Base-by-base conservation (phyloP, 1,140 invertebrate species). In the Neotoxoptera formosana region DNA sequence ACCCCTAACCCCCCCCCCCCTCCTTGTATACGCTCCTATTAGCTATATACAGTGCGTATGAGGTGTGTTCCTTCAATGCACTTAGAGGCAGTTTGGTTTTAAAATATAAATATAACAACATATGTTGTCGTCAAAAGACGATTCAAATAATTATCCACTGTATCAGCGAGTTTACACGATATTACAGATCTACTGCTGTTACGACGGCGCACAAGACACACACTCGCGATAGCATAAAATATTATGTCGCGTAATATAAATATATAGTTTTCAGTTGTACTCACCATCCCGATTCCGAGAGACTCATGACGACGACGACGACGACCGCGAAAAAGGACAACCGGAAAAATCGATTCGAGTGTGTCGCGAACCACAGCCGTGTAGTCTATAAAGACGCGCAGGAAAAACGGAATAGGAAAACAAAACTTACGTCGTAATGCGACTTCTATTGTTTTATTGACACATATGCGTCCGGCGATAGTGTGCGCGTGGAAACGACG, bases 281-380 rank as follows among this genome's bases (percentile, higher is more conserved):
- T 84, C 41, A 93, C 91, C 91, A 93, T 84, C 91, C 91, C 9
- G 91, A 93, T 11, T 93, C 91, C 9, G 91, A 93, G 41, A 93
- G 91, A 56, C 91, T 93, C 91, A 93, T 93, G 1, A 67, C 4
- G 60, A 93, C 86, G 1, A 67, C 4, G 60, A 21, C 30, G 30
- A n/a, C 4, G 30, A 4, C 30, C 30, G 4, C 21, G 30, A 14
- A 8, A 67, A n/a, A 14, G 25, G 11, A 67, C 60, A 67, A 67
- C 14, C 25, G 30, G 11, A 17, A n/a, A 56, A 56, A 56, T 56
- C 23, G 53, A 30, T 30, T 30, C 25, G 8, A 2, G 60, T 67
- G 60, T 67, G 41, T 41, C 4, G 41, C 4, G 41, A 41, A 41
- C 30, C 30, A 67, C 56, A 30, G 25, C 11, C 30, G 56, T 41